Percentiles rank a stretch among this genome's conserved stretches.
Evolutionary conservation across 2,113 vertebrate species (phyloP).

Genomic region (Todiramphus chloris): DNA sequence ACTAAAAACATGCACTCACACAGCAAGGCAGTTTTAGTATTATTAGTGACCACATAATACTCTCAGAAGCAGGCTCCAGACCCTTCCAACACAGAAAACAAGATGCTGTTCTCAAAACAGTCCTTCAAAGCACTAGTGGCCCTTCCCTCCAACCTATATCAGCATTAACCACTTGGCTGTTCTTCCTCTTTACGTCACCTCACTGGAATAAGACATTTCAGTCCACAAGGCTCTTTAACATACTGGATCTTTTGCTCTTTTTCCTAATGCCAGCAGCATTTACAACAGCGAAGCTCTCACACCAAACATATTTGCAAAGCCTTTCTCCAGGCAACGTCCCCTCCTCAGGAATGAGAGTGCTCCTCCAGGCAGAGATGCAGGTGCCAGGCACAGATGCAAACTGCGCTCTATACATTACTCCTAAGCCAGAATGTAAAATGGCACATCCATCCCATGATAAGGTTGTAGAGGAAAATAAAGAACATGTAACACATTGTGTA

Average conservation of each 20-base stretch:
- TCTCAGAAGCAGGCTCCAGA: background rate
- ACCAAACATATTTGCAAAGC: background rate
- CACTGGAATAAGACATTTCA: background rate
- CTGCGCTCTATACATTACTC: background rate
- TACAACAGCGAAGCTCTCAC: fast-evolving
- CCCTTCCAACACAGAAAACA: background rate
- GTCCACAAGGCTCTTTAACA: background rate
- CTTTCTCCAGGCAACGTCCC: background rate
- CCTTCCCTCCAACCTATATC: background rate
- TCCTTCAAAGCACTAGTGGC: background rate
- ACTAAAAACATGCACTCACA: background rate
- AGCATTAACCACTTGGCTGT: background rate
- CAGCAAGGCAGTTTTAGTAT: background rate
- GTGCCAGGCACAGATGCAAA: background rate
- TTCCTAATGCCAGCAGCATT: background rate
- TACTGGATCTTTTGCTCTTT: background rate
- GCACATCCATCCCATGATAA: background rate
- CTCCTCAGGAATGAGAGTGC: background rate
- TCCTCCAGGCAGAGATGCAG: background rate
- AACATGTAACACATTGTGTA: background rate
- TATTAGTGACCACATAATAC: background rate
- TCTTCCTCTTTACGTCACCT: background rate
- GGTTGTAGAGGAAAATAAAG: background rate
- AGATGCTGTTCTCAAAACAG: background rate
- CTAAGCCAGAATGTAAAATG: background rate